Conservation (phyloP, 2,888 invertebrate species). For the Lithophane semibrunnea region DNA sequence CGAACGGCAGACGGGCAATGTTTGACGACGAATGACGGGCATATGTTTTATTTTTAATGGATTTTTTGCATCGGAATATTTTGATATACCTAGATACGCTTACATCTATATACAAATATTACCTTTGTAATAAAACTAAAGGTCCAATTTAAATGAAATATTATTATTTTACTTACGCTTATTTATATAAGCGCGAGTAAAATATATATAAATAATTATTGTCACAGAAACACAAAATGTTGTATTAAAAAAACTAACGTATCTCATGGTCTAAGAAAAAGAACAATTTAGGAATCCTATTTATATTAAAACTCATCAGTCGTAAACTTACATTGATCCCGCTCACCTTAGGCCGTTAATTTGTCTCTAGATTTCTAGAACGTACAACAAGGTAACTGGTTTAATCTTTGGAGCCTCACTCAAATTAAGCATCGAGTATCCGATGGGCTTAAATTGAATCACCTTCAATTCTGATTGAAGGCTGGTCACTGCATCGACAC, state of each 20-base stretch:
- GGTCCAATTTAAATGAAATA: background rate
- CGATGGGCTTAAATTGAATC: slow-evolving; percentile 80
- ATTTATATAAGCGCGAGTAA: too few species aligned
- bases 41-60: background rate
- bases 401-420: slow-evolving; percentile 65
- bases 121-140: background rate
- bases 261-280: too few species aligned
- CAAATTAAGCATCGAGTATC: slow-evolving; percentile 75
- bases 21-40: too few species aligned
- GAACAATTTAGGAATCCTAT: too few species aligned
- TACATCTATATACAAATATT: background rate
- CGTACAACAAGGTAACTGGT: background rate
- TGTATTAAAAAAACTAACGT: background rate
- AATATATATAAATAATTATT: too few species aligned
- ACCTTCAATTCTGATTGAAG: slow-evolving; percentile 81
- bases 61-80: background rate
- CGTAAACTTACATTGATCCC: background rate
- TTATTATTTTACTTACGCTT: too few species aligned
- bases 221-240: background rate
- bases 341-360: background rate
- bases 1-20: slow-evolving; percentile 49
- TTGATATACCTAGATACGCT: background rate
- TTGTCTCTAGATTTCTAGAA: background rate
- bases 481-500: slow-evolving; percentile 75
- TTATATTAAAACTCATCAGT: background rate